Conservation (phyloP, 2,797 vertebrate genomes). For the Amblyraja radiata region DNA sequence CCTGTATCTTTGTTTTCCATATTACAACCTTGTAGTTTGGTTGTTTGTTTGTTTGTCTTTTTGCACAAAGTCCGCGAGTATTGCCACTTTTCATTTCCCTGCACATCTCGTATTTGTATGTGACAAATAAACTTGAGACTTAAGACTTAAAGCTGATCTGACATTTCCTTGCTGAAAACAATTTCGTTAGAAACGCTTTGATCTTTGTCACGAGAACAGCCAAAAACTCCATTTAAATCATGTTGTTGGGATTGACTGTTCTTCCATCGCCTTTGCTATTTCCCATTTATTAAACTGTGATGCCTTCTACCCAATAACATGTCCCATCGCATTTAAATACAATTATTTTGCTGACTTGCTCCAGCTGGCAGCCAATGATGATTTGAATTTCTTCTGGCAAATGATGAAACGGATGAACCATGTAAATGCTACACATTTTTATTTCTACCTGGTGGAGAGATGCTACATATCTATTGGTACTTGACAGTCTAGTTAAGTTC, state of each 20-base stretch:
- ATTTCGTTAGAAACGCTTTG: background rate
- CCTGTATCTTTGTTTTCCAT: background rate
- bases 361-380: background rate
- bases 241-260: background rate
- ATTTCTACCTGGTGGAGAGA: background rate
- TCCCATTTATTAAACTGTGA: background rate
- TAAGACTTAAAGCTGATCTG: background rate
- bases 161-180: background rate
- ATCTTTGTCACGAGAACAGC: background rate
- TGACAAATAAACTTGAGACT: no score
- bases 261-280: background rate
- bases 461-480: background rate
- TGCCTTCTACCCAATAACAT: background rate
- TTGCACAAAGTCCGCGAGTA: no score
- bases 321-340: background rate
- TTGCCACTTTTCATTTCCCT: no score
- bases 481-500: background rate
- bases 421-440: background rate
- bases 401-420: background rate
- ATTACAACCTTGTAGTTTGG: background rate
- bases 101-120: no score
- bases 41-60: no score
- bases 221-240: background rate
- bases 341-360: background rate
- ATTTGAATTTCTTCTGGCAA: background rate